Base-by-base conservation (phyloP, 2,797 vertebrate species). In the Coranthus polyacanthus region DNA sequence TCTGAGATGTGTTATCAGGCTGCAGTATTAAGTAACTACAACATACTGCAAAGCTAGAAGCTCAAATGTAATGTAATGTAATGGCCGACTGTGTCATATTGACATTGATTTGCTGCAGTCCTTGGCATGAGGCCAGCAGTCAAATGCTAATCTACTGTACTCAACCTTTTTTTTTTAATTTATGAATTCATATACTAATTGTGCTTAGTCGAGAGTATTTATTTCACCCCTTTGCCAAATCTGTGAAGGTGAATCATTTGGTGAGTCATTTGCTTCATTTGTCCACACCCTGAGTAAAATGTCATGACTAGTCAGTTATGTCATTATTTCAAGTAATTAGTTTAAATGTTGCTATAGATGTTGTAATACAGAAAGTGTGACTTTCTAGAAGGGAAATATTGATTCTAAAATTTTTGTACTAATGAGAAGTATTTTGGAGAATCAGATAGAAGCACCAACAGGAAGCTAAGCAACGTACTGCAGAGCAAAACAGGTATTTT, bases 171-270 rank as follows among this genome's bases (percentile, higher is more conserved):
- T 50, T 53, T 7, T 57, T 64, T 37, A 50, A 74, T 73, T 73
- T 59, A 79, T 76, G 58, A 55, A 67, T 75, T 73, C 53, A 67
- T 73, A 70, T 72, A 54, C 38, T 41, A 61, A 66, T 53, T 55
- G 67, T 67, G 41, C 47, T 55, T 53, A 72, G 56, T 39, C 45
- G 12, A 36, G 38, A 52, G 52, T 47, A 66, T 54, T 77, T 68
- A 46, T 78, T 57, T 44, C 24, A 34, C 18, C 58, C 53, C 16
- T 6, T 22, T 38, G 18, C 18, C 51, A 39, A 24, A 34, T 24
- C 26, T 66, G 8, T 56, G 54, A 75, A 71, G 59, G 64, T 72
- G 43, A 54, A 58, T 34, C 12, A 18, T 22, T 13, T 53, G 20
- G 18, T 3, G 6, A 61, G 64, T 50, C 39, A n/a, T 21, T 54